phyloP scores from a whole-genome alignment of 2,797 vertebrate species.

The Lepilemur ruficaudatus region DNA sequence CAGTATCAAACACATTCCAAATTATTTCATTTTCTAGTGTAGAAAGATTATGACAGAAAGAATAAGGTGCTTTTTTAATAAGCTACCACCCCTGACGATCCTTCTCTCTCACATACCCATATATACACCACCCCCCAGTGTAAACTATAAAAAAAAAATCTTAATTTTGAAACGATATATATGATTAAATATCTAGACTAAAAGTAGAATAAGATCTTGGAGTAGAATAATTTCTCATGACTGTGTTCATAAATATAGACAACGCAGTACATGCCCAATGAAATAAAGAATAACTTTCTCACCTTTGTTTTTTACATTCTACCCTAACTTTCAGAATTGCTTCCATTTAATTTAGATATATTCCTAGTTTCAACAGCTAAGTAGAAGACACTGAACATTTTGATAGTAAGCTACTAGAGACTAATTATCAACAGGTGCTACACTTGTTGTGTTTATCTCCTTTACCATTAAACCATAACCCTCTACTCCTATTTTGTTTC shows the following conservation, averaged over 20 bases:
- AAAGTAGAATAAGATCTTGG: neutral
- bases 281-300: conserved; percentile 6
- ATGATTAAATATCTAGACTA: conserved; percentile 36
- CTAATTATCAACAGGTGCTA: neutral
- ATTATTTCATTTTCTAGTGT: conserved; percentile 7
- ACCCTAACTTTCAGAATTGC: conserved; percentile 5
- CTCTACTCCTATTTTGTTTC: conserved; percentile 49
- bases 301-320: neutral
- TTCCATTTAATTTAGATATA: neutral
- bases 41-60: conserved; percentile 1
- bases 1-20: conserved; percentile 20
- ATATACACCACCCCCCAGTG: neutral
- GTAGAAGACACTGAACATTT: neutral
- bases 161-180: conserved; percentile 33
- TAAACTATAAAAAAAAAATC: conserved; percentile 41
- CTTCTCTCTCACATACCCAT: neutral
- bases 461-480: neutral
- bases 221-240: conserved; percentile 49
- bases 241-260: conserved; percentile 1
- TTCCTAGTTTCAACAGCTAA: conserved; percentile 31
- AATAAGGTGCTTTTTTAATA: conserved; percentile 36
- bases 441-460: conserved; percentile 7
- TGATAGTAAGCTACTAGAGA: neutral
- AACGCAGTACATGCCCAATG: neutral
- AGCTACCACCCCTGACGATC: neutral